A percentile compares a stretch with the other conserved stretches of the same genome.
These are phyloP conservation scores for Ondatra zibethicus DNA, from an alignment of 2,113 vertebrate genomes.

Conservation along the genomic window DNA sequence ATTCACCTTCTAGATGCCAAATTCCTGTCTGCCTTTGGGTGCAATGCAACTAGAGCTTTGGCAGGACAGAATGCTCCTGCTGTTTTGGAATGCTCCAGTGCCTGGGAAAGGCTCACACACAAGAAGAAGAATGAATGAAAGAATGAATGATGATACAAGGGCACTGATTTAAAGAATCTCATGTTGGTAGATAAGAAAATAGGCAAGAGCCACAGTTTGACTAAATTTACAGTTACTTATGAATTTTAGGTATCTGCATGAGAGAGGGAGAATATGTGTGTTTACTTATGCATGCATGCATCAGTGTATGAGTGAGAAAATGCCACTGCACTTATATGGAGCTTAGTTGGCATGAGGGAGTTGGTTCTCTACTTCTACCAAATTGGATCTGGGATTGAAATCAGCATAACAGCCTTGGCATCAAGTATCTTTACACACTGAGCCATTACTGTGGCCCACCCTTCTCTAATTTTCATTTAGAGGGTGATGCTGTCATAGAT, in stretches of 20 bases:
- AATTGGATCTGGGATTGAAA: neutral
- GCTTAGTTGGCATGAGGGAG: neutral
- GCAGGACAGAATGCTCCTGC: neutral
- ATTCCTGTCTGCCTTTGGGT: neutral
- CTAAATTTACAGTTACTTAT: neutral
- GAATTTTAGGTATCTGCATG: neutral
- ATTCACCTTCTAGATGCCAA: neutral
- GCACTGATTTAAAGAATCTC: too few relatives aligned
- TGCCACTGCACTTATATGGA: neutral
- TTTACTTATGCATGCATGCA: neutral
- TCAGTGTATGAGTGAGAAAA: neutral
- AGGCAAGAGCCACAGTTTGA: neutral
- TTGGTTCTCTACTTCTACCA: neutral
- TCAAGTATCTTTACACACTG: neutral
- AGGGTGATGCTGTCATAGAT: neutral
- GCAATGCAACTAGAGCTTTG: neutral
- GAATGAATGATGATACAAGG: neutral
- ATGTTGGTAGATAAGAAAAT: neutral
- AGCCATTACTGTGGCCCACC: neutral
- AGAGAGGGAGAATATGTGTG: neutral
- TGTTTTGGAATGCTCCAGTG: neutral
- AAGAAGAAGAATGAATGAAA: neutral
- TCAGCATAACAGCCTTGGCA: neutral
- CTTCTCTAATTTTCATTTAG: neutral
- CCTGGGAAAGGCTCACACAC: neutral